phyloP scores from a whole-genome alignment of 2,797 vertebrate genomes.

The Halcyon chelicuti region DNA sequence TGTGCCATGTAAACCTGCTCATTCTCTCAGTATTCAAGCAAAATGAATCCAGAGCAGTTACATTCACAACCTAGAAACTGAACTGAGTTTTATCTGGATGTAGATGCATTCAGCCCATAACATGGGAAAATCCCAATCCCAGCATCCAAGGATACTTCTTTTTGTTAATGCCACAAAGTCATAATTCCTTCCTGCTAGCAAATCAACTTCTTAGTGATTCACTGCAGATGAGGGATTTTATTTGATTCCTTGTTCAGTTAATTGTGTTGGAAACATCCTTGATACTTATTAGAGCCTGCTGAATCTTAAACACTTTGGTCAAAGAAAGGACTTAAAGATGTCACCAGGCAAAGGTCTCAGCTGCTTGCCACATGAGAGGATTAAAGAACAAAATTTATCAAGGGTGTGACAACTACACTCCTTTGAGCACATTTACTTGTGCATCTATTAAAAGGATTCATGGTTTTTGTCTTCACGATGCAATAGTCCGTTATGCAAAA shows the following conservation, averaged over 20 bases:
- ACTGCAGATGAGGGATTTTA: background rate
- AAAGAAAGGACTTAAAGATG: background rate
- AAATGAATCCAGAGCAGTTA: background rate
- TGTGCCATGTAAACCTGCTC: background rate
- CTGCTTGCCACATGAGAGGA: slow-evolving; percentile 26
- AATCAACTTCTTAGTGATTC: slow-evolving; percentile 19
- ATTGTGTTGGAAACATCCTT: slow-evolving; percentile 26
- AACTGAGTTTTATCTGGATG: background rate
- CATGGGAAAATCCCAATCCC: slow-evolving; percentile 12
- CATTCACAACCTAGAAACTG: background rate
- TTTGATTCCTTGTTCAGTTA: slow-evolving; percentile 3
- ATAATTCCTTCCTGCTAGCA: slow-evolving; percentile 16
- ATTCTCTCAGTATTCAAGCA: background rate
- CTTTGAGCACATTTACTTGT: background rate
- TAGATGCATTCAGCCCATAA: background rate
- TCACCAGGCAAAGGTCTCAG: slow-evolving; percentile 1
- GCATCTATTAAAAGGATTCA: background rate
- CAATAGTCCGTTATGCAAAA: background rate
- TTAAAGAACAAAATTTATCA: background rate
- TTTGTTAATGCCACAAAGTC: background rate
- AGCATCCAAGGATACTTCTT: slow-evolving; percentile 34
- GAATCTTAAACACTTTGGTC: background rate
- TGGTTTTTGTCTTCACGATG: background rate
- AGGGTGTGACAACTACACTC: background rate
- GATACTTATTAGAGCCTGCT: slow-evolving; percentile 38